Evolutionary conservation across 2,888 invertebrate genomes (phyloP).

Genomic region (Agrilus mali): DNA sequence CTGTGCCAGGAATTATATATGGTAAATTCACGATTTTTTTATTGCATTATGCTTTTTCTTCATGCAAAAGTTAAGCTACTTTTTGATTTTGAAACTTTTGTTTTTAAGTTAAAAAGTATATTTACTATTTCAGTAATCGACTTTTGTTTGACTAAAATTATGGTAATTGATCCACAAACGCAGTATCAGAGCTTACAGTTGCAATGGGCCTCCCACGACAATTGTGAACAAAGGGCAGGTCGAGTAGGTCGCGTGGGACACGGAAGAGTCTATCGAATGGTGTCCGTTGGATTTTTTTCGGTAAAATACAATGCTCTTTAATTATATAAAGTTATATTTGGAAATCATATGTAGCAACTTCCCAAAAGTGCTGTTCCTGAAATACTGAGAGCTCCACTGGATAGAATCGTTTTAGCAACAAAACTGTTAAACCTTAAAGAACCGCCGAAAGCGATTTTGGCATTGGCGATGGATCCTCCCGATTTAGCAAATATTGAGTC

Average conservation of each 20-base stretch:
- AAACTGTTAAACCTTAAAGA: constrained; percentile 73
- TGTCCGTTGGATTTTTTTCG: constrained; percentile 52
- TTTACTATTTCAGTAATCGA: constrained; percentile 62
- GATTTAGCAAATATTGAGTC: constrained; percentile 66
- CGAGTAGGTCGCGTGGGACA: constrained; percentile 79
- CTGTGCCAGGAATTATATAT: constrained; percentile 77
- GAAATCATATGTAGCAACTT: constrained; percentile 22
- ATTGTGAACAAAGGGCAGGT: constrained; percentile 81
- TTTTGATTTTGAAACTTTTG: background rate
- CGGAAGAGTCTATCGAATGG: constrained; percentile 75
- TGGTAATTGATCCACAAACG: constrained; percentile 61
- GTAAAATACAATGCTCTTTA: constrained; percentile 26
- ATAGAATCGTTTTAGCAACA: constrained; percentile 63
- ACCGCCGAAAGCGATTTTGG: constrained; percentile 65
- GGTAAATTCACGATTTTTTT: constrained; percentile 33
- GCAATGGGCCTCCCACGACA: constrained; percentile 81
- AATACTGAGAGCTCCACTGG: constrained; percentile 70
- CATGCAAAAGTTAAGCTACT: background rate
- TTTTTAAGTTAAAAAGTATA: background rate
- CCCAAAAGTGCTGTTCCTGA: constrained; percentile 53
- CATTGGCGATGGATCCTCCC: constrained; percentile 78
- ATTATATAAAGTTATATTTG: background rate
- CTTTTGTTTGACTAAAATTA: constrained; percentile 79
- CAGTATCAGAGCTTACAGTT: constrained; percentile 69
- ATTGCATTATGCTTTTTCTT: too few relatives aligned